Conservation (phyloP, 2,888 invertebrate genomes). For the Spisula solida region DNA sequence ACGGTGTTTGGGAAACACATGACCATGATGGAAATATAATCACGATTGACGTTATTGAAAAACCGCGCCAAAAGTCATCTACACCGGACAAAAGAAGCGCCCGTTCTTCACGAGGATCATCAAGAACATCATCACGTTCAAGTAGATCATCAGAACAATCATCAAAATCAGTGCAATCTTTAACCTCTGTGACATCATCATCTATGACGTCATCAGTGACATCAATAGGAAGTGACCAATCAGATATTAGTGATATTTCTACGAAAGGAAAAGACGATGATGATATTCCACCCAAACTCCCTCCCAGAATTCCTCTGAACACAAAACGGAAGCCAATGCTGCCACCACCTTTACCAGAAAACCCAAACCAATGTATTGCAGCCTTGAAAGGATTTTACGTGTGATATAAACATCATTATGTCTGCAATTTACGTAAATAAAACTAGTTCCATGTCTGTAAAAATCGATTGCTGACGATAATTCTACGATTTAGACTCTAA, state of each 20-base stretch:
- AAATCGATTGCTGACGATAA: not conserved
- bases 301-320: conserved; percentile 48
- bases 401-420: not conserved
- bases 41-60: conserved; percentile 75
- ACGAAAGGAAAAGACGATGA: conserved; percentile 23
- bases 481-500: not conserved
- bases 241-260: conserved; percentile 46
- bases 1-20: conserved; percentile 81
- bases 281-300: conserved; percentile 60
- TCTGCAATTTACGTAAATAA: not conserved
- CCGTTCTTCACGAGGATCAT: not conserved
- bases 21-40: conserved; percentile 85
- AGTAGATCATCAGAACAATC: conserved; percentile 59
- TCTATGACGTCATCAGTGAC: conserved; percentile 59
- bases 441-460: not conserved
- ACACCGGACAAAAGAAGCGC: conserved; percentile 47
- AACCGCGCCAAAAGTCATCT: conserved; percentile 55
- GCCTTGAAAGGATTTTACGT: conserved; percentile 68
- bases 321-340: conserved; percentile 11
- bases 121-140: conserved; percentile 49
- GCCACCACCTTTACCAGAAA: conserved; percentile 62
- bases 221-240: conserved; percentile 49
- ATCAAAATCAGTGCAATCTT: conserved; percentile 66
- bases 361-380: conserved; percentile 61
- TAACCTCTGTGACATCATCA: conserved; percentile 69